Percentiles rank a stretch among this genome's conserved stretches.
phyloP scores from a whole-genome alignment of 2,797 vertebrate genomes.

The Psittacula derbiana region DNA sequence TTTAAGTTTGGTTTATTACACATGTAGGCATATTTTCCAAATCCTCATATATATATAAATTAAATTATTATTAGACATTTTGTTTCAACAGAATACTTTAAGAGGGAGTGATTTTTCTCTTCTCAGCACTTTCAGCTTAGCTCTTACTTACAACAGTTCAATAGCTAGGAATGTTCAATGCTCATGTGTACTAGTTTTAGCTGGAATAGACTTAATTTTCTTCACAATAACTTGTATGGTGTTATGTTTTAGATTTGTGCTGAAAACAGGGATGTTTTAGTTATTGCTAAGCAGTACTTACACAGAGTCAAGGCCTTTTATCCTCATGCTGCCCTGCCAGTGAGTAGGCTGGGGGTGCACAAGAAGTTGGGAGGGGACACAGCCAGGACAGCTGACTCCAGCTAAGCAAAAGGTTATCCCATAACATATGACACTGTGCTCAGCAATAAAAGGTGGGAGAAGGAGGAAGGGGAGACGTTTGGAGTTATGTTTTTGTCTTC shows the following conservation, averaged over 20 bases:
- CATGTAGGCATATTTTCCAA: not conserved
- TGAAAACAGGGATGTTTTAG: not conserved
- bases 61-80: not conserved
- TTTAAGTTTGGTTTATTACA: not conserved
- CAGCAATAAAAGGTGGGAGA: not conserved
- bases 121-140: not conserved
- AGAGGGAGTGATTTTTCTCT: not conserved
- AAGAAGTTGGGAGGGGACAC: not conserved
- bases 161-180: not conserved
- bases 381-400: not conserved
- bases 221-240: not conserved
- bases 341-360: fast-evolving
- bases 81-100: not conserved
- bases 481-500: not conserved
- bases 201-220: not conserved
- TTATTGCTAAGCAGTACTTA: not conserved
- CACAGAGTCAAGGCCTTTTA: not conserved
- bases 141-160: not conserved
- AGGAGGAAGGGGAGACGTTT: not conserved
- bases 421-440: not conserved
- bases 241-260: not conserved
- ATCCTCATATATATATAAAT: not conserved
- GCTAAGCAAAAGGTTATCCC: not conserved
- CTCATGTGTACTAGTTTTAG: not conserved
- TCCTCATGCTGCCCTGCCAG: not conserved